Evolutionary conservation across 2,797 vertebrate genomes (phyloP), one percentile per base, ranked within the genome.

Genomic region (Graptemys geographica): DNA sequence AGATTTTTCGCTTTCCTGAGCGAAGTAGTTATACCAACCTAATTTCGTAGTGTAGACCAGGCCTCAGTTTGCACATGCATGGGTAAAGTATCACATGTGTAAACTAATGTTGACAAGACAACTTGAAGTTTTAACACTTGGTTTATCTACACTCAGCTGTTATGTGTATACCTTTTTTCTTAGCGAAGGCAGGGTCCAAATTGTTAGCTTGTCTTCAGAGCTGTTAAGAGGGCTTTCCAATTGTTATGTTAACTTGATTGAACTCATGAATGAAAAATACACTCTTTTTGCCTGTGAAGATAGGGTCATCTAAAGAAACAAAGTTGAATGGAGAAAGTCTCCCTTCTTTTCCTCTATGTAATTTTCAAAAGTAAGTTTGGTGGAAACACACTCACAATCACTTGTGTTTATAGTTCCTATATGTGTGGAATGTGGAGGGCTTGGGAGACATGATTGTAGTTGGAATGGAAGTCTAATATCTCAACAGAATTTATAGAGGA

Each of bases 1-100:
- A 13, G 31, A 16, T 62, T 33, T 62, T 62, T 62, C 59, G 33
- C 13, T 33, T 15, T 31, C 31, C 59, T 33, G 59, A 62, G 15
- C 15, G 8, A 62, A 13, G 6, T 62, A 8, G 31, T 33, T 62
- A 62, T 62, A 62, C 15, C 15, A 62, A 33, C 13, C 13, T 62
- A 62, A 62, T 62, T 62, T 62, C 15, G 6, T 62, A 33, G 13
- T 33, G 31, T 18, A 33, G 15, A 62, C 31, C 28, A 33, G 59
- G 31, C 59, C 31, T 62, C 15, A 2, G 51, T 0, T 0, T 76
- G 8, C 18, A 11, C 19, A 33, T 5, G 11, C 85, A 21, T 1
- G 0, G 0, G 0, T 21, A n/a, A 56, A 57, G 53, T 28, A 6
- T 51, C 79, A 7, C 55, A 1, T 16, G 83, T 41, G 2, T n/a